A percentile compares a stretch with the other conserved stretches of the same genome.
These are phyloP conservation scores for Fragum fragum DNA, from an alignment of 2,888 invertebrate species.

Conservation along the genomic window DNA sequence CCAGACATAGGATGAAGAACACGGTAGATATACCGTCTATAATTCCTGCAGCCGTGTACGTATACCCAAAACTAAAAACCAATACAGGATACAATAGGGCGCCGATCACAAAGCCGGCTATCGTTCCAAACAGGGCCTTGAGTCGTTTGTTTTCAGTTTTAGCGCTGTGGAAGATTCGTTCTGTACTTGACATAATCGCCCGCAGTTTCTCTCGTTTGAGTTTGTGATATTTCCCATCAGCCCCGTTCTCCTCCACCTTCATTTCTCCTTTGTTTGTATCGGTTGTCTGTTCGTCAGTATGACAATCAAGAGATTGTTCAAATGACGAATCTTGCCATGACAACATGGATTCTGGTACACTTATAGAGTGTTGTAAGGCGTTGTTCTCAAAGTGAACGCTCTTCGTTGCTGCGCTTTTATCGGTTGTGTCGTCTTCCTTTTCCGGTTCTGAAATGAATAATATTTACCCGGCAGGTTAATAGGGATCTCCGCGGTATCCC, in stretches of 20 bases:
- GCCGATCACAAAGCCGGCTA: conserved; percentile 58
- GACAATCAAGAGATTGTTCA: conserved; percentile 38
- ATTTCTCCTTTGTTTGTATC: background rate
- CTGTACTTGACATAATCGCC: conserved; percentile 31
- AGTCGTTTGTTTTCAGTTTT: conserved; percentile 36
- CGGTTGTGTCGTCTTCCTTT: background rate
- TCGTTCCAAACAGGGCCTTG: conserved; percentile 54
- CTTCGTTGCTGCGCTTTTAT: background rate
- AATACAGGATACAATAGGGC: conserved; percentile 56
- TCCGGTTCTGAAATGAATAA: background rate
- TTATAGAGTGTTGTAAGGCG: conserved; percentile 48
- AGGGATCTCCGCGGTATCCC: too few relatives aligned
- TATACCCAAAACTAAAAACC: conserved; percentile 62
- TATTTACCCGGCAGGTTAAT: too few relatives aligned
- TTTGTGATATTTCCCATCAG: conserved; percentile 44
- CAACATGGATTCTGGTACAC: conserved; percentile 43
- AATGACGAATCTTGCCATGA: conserved; percentile 61
- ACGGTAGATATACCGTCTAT: conserved; percentile 51
- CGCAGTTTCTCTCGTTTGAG: background rate
- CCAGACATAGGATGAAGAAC: conserved; percentile 58
- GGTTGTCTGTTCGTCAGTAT: conserved; percentile 6
- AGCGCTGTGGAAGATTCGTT: conserved; percentile 44
- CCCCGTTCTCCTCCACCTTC: background rate
- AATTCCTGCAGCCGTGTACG: conserved; percentile 46
- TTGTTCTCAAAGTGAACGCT: conserved; percentile 39